These are phyloP conservation scores for Salticus scenicus DNA, from an alignment of 2,888 invertebrate species.

Conservation along the genomic window DNA sequence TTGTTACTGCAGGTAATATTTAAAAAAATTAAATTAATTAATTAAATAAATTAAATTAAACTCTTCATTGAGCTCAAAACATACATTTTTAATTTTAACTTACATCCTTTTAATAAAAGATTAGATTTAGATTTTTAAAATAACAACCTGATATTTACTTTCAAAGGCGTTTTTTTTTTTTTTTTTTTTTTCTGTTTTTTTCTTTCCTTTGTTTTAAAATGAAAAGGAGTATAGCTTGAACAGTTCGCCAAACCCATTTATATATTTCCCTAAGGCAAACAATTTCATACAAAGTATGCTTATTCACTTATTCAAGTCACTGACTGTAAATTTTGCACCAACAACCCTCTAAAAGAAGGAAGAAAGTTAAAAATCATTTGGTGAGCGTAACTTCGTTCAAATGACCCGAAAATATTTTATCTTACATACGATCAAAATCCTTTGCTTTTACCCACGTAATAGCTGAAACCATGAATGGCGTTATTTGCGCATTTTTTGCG, in stretches of 20 bases:
- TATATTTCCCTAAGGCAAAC: constrained; percentile 17
- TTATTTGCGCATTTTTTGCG: not conserved
- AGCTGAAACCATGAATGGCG: not conserved
- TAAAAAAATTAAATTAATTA: no score
- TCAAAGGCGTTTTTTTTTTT: not conserved
- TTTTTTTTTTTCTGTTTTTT: not conserved
- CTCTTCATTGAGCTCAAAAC: no score
- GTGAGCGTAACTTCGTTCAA: not conserved
- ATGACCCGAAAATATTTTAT: constrained; percentile 24
- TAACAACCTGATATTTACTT: no score
- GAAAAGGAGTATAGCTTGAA: not conserved
- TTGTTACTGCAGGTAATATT: no score
- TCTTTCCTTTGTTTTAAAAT: not conserved
- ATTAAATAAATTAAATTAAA: no score
- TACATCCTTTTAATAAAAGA: no score
- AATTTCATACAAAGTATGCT: constrained; percentile 11
- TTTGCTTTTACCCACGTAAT: not conserved
- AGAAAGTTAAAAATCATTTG: constrained; percentile 1
- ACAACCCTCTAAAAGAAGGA: constrained; percentile 46
- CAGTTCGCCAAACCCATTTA: constrained; percentile 44
- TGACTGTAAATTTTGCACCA: constrained; percentile 48
- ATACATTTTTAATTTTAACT: no score
- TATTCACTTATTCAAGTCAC: constrained; percentile 51
- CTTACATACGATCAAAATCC: not conserved
- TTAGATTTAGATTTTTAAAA: no score